Evolutionary conservation across 92 coral and sea anemone species (phyloP).

Genomic region (Palythoa grandis): DNA sequence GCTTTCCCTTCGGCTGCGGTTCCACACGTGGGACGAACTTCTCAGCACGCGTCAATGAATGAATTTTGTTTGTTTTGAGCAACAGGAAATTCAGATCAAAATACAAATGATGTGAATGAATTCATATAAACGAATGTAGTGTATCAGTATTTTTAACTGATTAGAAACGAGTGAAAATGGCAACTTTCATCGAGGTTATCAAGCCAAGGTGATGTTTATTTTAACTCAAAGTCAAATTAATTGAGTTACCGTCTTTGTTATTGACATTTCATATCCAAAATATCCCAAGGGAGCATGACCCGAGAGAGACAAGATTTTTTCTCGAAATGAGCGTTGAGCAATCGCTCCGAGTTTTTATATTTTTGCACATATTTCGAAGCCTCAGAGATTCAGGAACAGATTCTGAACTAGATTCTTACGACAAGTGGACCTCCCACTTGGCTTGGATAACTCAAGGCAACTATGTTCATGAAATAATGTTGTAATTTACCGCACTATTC

Average conservation of each 20-base stretch:
- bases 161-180: neutral
- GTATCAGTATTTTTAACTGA: neutral
- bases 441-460: neutral
- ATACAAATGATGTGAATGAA: neutral
- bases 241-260: conserved; percentile 7
- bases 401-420: neutral
- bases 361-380: neutral
- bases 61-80: neutral
- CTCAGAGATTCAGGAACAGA: neutral
- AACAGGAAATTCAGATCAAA: neutral
- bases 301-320: neutral
- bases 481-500: neutral
- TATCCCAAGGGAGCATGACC: neutral
- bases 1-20: neutral
- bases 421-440: conserved; percentile 19
- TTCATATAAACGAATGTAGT: neutral
- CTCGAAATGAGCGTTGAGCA: neutral
- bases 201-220: conserved; percentile 30
- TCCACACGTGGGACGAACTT: neutral
- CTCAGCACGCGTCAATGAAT: neutral
- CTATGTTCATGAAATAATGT: neutral
- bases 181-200: neutral
- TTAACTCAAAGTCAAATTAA: neutral
- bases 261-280: neutral
- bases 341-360: neutral